Evolutionary conservation across 2,888 invertebrate genomes (phyloP).

Genomic region (Villa cingulata): DNA sequence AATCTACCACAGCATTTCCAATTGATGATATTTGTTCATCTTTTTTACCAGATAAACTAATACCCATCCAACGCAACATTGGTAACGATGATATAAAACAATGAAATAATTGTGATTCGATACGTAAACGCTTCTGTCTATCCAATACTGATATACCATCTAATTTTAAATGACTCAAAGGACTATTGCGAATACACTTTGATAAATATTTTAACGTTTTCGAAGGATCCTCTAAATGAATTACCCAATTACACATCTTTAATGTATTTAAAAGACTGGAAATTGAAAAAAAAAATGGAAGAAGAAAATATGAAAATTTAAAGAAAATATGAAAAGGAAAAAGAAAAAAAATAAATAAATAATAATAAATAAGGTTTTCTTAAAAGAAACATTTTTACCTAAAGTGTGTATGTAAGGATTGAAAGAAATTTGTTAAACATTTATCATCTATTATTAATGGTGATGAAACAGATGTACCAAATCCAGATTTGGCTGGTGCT

Average conservation of each 20-base stretch:
- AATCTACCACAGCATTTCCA: conserved; percentile 24
- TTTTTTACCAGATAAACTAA: conserved; percentile 23
- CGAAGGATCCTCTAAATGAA: conserved; percentile 23
- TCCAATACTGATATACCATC: conserved; percentile 25
- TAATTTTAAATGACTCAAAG: conserved; percentile 25
- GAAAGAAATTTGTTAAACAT: conserved; percentile 36
- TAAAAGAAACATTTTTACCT: conserved; percentile 21
- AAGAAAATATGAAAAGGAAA: neutral
- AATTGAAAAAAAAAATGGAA: neutral
- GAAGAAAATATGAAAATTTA: too few species aligned
- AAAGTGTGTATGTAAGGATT: conserved; percentile 35
- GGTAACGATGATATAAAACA: conserved; percentile 22
- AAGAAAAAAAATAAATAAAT: neutral
- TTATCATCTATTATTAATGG: conserved; percentile 38
- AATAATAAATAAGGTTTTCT: neutral
- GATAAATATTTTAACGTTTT: conserved; percentile 23
- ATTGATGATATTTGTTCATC: conserved; percentile 25
- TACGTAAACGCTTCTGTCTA: conserved; percentile 21
- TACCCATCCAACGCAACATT: conserved; percentile 24
- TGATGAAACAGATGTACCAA: conserved; percentile 27
- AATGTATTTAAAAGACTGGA: conserved; percentile 23
- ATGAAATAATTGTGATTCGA: conserved; percentile 23
- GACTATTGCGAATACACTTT: conserved; percentile 23
- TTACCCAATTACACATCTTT: conserved; percentile 26
- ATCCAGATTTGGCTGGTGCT: conserved; percentile 35